These are phyloP conservation scores for Macaria notata DNA, from an alignment of 2,888 invertebrate genomes.

Conservation along the genomic window DNA sequence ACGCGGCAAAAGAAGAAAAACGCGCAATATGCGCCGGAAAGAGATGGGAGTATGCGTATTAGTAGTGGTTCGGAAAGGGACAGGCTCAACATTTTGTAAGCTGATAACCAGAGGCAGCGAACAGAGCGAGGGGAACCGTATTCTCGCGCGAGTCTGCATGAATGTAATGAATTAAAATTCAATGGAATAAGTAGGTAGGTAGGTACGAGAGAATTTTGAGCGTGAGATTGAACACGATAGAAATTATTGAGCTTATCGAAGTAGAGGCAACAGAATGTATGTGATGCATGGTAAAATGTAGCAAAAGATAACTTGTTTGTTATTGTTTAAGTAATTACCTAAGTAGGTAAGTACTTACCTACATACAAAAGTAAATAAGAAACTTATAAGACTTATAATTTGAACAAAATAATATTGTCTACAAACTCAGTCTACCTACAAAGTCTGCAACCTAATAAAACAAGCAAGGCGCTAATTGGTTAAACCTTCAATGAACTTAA, in stretches of 20 bases:
- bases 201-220: slow-evolving; percentile 48
- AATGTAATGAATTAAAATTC: slow-evolving; percentile 81
- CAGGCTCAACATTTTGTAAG: slow-evolving; percentile 77
- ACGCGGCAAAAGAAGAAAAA: slow-evolving; percentile 82
- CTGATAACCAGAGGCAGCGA: slow-evolving; percentile 80
- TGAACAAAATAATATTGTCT: too few relatives aligned
- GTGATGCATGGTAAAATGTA: too few relatives aligned
- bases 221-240: slow-evolving; percentile 58
- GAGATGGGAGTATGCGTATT: slow-evolving; percentile 67
- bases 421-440: background rate
- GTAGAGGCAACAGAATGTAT: too few relatives aligned
- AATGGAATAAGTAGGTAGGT: too few relatives aligned
- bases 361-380: slow-evolving; percentile 13
- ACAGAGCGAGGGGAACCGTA: slow-evolving; percentile 79
- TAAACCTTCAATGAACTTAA: slow-evolving; percentile 45
- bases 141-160: slow-evolving; percentile 77
- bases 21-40: slow-evolving; percentile 75
- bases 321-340: too few relatives aligned
- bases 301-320: too few relatives aligned
- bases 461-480: slow-evolving; percentile 8
- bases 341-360: too few relatives aligned
- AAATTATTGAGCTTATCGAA: slow-evolving; percentile 48
- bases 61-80: slow-evolving; percentile 63
- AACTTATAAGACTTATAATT: slow-evolving; percentile 24
- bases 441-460: slow-evolving; percentile 1